Base-by-base conservation (phyloP, 1,140 invertebrate species). In the Heliconius hewitsoni region DNA sequence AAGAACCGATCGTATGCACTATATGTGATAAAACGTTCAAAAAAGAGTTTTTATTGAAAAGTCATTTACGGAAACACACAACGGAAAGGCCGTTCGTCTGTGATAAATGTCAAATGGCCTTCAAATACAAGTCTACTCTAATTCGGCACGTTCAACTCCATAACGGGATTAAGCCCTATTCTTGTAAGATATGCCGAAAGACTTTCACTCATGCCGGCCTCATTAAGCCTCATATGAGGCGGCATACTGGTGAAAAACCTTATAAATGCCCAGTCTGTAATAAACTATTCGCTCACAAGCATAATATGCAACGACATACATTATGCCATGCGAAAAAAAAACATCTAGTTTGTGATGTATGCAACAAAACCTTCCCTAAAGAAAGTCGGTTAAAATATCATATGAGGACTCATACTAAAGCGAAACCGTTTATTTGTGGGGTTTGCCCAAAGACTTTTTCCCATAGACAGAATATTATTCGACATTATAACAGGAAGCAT, bases 371-470 rank as follows among this genome's bases (percentile, higher is more conserved):
- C 2, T 97, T 98, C 50, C 91, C 91, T 0, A 87, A 84, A 84
- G 98, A 98, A 78, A 97, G 98, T 72, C 96, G 98, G 82, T 89
- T 98, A 46, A 96, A 96, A 34, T 97, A 97, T 78, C 98, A 98
- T 86, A 96, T 98, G 96, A 95, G 97, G 52, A 97, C 96, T 0
- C 98, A 98, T 88, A 96, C 96, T 1, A 96, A 98, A 55, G 96
- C 97, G 16, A 97, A 98, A 83, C 97, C 98, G 0, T 98, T 98
- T 87, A 96, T 96, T 2, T 99, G 99, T 90, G 96, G 97, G 1
- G 97, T 98, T 27, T 99, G 99, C 89, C 97, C 97, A n/a, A 97
- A 98, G 13, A 96, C 97, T 57, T 99, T 99, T 87, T 98, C 98
- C 0, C 98, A 99, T 42, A 88, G 86, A 66, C 89, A 91, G 30